Conservation (phyloP, 35 echinoderm and acorn worm genomes). For the Nesometra sesokonis region DNA sequence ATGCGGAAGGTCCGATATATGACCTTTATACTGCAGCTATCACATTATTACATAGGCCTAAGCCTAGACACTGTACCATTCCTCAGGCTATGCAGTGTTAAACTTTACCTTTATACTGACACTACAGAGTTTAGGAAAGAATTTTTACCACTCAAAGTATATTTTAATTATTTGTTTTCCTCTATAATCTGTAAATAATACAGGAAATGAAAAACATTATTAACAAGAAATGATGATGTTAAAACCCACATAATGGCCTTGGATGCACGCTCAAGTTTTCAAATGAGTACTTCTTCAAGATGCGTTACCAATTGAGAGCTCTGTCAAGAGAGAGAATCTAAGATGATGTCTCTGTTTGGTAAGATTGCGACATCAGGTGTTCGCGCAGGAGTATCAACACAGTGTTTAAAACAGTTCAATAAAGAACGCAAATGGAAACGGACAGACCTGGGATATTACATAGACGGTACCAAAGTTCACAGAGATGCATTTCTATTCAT, state of each 20-base stretch:
- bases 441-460: neutral
- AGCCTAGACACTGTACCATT: too few species aligned
- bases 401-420: too few species aligned
- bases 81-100: too few species aligned
- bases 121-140: too few species aligned
- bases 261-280: slow-evolving; percentile 9
- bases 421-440: too few species aligned
- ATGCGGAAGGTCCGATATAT: too few species aligned
- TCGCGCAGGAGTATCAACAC: neutral
- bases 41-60: too few species aligned
- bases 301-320: slow-evolving; percentile 8
- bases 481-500: neutral
- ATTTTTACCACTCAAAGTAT: too few species aligned
- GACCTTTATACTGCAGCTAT: too few species aligned
- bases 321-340: neutral
- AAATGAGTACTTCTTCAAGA: slow-evolving; percentile 8
- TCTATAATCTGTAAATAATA: too few species aligned
- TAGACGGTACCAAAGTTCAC: neutral
- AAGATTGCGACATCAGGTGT: neutral
- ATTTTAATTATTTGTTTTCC: too few species aligned
- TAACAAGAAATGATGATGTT: slow-evolving; percentile 9
- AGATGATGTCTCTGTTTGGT: neutral
- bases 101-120: too few species aligned
- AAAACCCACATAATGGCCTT: slow-evolving; percentile 3
- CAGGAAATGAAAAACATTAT: slow-evolving; percentile 13